Evolutionary conservation across 1,140 invertebrate genomes (phyloP), one percentile per base, ranked within the genome.

Genomic region (Drosophila bocki): DNA sequence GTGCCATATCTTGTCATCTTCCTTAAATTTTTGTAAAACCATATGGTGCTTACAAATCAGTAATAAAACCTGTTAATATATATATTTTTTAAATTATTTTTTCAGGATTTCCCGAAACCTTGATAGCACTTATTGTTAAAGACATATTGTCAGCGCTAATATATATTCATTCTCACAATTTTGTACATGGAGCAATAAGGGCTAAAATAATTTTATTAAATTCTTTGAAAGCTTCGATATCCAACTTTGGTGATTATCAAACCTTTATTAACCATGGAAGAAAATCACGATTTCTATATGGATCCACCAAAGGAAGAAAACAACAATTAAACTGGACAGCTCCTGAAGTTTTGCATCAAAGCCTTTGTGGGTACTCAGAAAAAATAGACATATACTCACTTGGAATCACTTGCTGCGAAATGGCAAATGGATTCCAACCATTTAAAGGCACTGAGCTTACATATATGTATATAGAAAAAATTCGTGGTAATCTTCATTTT

Each of bases 301-400:
- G 95, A 61, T 96, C 97, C 92, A 97, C 97, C 7, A 93, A 94
- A 2, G 94, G 95, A 32, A 95, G 95, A 41, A 94, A 95, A 61
- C 93, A 95, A 35, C 96, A 96, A 90, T 92, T 98, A 2, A 97
- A 97, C 92, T 98, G 97, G 97, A 94, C 97, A 3, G 97, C 97
- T 91, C 98, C 98, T 19, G 98, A 99, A 93, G 93, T 98, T n/a
- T 93, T 98, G 26, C 96, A 97, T 94, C 97, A 98, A 95, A 98
- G 98, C 94, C 93, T 98, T 62, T 94, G 94, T 78, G 98, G 98
- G 9, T 98, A 98, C 88, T 96, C 97, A 91, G 96, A 96, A 88
- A 97, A 97, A 81, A 97, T 97, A 5, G 98, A 99, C 93, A 96
- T 98, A 33, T 98, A 99, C 85, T 98, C 97, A 77, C 76, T 98